Base-by-base conservation (phyloP, 2,888 invertebrate genomes). In the Abrostola tripartita region DNA sequence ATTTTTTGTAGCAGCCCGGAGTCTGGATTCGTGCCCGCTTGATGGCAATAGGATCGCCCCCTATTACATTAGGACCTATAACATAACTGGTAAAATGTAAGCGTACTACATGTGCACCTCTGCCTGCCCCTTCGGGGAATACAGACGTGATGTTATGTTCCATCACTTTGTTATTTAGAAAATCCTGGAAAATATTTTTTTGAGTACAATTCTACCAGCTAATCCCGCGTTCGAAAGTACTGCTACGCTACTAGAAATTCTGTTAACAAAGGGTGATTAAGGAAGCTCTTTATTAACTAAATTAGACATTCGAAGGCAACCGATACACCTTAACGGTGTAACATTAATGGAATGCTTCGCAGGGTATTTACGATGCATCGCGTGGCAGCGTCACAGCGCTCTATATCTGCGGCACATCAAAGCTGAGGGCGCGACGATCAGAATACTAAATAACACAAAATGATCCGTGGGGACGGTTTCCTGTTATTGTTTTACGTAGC, bases 331-430 rank as follows among this genome's bases (percentile, higher is more conserved):
- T 75, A 65, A 75, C 61, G 76, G 65, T 65, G 69, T 50, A 58
- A 24, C 35, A 42, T 61, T 57, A 61, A 57, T 61, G 61, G 44
- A 61, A 55, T 54, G 40, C 36, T 56, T 9, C 37, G 12, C 36
- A 11, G 37, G 36, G 42, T 75, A 55, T 74, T 70, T 54, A 55
- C 50, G 61, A 71, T 56, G 71, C 71, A 75, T 65, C 55, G 75
- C 61, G 11, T 12, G 52, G 53, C 76, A 68, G 72, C 58, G 36
- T 58, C 76, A 65, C 79, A 76, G 35, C 76, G 74, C 67, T 63
- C 79, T 52, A 76, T 77, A 76, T 77, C 76, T 49, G 57, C 42
- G 79, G 64, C 47, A 76, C 76, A 77, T 77, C 77, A 77, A 79
- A 77, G 77, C 56, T 56, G 9, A 57, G 64, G 52, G 47, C 51